A percentile compares a stretch with the other conserved stretches of the same genome.
These are phyloP conservation scores for Meghimatium bilineatum DNA, from an alignment of 2,888 invertebrate genomes.

Conservation along the genomic window DNA sequence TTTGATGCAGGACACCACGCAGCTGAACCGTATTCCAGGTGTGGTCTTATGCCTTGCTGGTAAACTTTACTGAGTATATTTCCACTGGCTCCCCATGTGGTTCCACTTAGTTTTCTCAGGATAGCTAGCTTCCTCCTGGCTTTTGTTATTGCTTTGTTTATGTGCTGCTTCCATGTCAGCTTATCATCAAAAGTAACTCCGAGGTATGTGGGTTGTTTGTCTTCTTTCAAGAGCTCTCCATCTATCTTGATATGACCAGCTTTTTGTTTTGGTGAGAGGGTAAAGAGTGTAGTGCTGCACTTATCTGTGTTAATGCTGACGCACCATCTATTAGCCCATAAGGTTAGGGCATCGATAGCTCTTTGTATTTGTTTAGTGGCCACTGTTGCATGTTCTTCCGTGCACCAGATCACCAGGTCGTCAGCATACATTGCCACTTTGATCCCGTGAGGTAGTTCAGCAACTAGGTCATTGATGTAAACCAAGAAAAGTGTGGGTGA, in stretches of 20 bases:
- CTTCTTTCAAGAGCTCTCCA: background rate
- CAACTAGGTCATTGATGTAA: too few species aligned
- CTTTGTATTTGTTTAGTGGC: too few species aligned
- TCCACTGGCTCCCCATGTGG: background rate
- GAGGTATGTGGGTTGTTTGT: background rate
- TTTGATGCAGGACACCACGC: background rate
- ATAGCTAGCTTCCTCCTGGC: slow-evolving; percentile 7
- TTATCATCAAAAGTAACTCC: background rate
- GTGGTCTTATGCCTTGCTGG: background rate
- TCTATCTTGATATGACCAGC: background rate
- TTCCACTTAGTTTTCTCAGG: slow-evolving; percentile 10
- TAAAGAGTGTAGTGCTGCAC: too few species aligned
- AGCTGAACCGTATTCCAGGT: background rate
- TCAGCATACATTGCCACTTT: too few species aligned
- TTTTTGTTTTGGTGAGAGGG: background rate
- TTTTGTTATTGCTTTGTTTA: background rate
- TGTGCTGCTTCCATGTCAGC: background rate
- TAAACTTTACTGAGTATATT: slow-evolving; percentile 10
- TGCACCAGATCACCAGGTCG: too few species aligned
- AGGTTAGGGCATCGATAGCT: too few species aligned
- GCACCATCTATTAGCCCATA: too few species aligned
- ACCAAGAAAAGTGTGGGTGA: too few species aligned
- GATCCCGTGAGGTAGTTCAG: too few species aligned
- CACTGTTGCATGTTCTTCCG: too few species aligned
- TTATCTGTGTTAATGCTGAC: too few species aligned